phyloP scores from a whole-genome alignment of 2,888 invertebrate genomes.

The Meiosimyza decipiens region DNA sequence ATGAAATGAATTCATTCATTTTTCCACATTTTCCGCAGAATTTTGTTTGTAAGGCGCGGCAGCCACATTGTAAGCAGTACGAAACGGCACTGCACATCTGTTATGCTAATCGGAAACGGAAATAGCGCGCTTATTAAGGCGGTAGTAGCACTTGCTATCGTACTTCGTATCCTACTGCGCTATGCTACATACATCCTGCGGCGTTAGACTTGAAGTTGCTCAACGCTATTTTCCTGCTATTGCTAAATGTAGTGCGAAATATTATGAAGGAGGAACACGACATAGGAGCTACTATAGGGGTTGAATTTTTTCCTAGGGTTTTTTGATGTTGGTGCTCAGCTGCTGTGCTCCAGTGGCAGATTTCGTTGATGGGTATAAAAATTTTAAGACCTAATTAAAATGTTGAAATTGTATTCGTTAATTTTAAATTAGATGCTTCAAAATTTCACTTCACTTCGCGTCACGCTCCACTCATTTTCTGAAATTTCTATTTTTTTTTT shows the following conservation, averaged over 20 bases:
- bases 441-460: too few relatives aligned
- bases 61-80: too few relatives aligned
- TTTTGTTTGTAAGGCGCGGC: not conserved
- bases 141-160: constrained; percentile 51
- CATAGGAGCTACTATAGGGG: too few relatives aligned
- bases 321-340: not conserved
- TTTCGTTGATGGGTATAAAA: constrained; percentile 48
- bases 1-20: constrained; percentile 54
- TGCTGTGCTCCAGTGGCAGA: not conserved
- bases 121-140: constrained; percentile 59
- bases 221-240: not conserved
- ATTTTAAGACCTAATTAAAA: constrained; percentile 61
- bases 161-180: not conserved
- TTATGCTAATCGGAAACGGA: constrained; percentile 61
- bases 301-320: not conserved
- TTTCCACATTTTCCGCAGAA: constrained; percentile 10
- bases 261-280: too few relatives aligned
- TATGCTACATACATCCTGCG: not conserved
- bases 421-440: constrained; percentile 56
- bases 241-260: not conserved
- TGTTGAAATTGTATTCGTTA: constrained; percentile 61
- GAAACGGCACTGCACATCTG: constrained; percentile 46
- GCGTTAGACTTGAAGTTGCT: not conserved
- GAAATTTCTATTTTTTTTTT: too few relatives aligned
- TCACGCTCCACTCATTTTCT: too few relatives aligned